These are phyloP conservation scores for Pituophis catenifer DNA, from an alignment of 2,113 vertebrate genomes.

Conservation along the genomic window DNA sequence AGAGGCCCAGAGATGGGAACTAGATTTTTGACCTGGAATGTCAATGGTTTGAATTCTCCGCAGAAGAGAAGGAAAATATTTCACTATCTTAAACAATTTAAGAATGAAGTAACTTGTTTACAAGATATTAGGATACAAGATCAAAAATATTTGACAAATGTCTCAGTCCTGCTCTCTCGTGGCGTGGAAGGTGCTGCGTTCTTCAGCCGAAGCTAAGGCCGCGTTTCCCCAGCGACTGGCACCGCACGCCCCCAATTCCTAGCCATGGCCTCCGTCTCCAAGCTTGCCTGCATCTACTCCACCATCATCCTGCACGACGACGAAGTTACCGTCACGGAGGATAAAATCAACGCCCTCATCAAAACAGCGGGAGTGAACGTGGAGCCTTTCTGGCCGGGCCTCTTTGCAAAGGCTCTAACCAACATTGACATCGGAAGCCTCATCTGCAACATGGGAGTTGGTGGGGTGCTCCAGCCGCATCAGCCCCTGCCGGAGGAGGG, in stretches of 20 bases:
- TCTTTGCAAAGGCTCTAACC: constrained; percentile 89
- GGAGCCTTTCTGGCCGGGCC: constrained; percentile 87
- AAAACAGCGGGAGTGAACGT: constrained; percentile 83
- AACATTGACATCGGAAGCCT: constrained; percentile 89
- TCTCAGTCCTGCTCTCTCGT: constrained; percentile 59
- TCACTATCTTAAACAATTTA: no score
- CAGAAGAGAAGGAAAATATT: no score
- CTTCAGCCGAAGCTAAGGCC: constrained; percentile 96
- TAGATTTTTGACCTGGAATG: no score
- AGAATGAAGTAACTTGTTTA: no score
- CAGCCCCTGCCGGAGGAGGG: constrained; percentile 60
- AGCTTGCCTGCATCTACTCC: constrained; percentile 96
- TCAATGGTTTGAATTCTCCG: no score
- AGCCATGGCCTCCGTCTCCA: constrained; percentile 90
- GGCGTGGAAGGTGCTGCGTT: constrained; percentile 84
- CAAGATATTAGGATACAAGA: no score
- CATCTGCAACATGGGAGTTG: constrained; percentile 92
- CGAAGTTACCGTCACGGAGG: constrained; percentile 94
- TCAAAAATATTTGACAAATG: no score
- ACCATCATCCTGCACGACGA: constrained; percentile 96
- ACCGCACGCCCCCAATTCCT: constrained; percentile 70
- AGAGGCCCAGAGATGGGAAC: no score
- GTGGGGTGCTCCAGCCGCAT: constrained; percentile 80
- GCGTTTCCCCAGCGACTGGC: constrained; percentile 85
- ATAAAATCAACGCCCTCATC: constrained; percentile 87